Base-by-base conservation (phyloP, 1,140 invertebrate genomes). In the Campoletis sonorensis region DNA sequence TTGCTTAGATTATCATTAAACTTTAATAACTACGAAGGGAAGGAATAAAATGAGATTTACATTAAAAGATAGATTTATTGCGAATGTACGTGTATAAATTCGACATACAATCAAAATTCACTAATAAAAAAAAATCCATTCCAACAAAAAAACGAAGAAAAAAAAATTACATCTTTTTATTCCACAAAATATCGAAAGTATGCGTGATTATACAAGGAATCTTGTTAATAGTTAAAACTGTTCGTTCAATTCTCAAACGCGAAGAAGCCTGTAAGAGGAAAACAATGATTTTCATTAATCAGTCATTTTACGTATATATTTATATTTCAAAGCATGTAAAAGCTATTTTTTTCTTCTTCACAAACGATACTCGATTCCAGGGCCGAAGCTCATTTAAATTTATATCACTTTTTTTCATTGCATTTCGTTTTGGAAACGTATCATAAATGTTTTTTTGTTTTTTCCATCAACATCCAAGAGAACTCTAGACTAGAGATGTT, bases 51-150 rank as follows among this genome's bases (percentile, higher is more conserved):
- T 10, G n/a, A 67, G 23, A 67, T 13, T 8, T 76, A 76, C 26
- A 76, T 51, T 58, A 37, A 76, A 76, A 23, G 21, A 33, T 76
- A 76, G 15, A 58, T 76, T 76, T 76, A 76, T 76, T 76, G 33
- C 37, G 26, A 76, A 76, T 23, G n/a, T n/a, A 58, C 23, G 37
- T 76, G 49, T 76, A 76, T 76, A 76, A 76, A 58, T 73, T 23
- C 71, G 51, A 73, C 37, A 76, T 58, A 76, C 23, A 37, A 76
- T 13, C 5, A 45, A 11, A 58, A 16, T 51, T 73, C 33, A 73
- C 71, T 23, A 76, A 30, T 21, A 40, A 58, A 8, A 67, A n/a
- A 26, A 7, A n/a, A 67, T 67, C 15, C 21, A n/a, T 16, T 11
- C 27, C 27, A 27, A 4, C 4, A 13, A 76, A 26, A 13, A 76